These are phyloP conservation scores for Mesembrinibis cayennensis DNA, from an alignment of 2,113 vertebrate genomes.

Conservation along the genomic window DNA sequence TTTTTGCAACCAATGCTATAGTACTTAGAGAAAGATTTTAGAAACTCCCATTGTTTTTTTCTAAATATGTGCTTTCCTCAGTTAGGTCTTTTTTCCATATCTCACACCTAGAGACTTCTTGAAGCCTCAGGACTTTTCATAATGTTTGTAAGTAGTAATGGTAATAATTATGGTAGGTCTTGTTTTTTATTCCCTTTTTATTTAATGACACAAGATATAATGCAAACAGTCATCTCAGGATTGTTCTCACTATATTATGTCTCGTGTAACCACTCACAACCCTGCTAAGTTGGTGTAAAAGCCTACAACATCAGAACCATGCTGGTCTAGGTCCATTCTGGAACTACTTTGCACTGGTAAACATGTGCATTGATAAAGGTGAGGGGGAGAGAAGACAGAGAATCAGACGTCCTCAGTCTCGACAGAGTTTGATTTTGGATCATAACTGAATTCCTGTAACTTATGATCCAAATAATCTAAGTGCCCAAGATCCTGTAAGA, in stretches of 20 bases:
- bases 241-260: not conserved
- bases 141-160: not conserved
- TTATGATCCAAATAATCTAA: not conserved
- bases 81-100: not conserved
- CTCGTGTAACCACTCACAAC: not conserved
- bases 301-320: not conserved
- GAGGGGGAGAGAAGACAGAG: not conserved
- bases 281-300: not conserved
- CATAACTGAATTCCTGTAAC: not conserved
- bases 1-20: not conserved
- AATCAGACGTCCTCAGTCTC: not conserved
- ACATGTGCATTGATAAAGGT: fast-evolving
- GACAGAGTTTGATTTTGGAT: not conserved
- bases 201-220: not conserved
- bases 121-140: not conserved
- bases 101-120: not conserved
- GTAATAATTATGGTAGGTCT: not conserved
- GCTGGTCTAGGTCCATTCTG: not conserved
- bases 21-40: not conserved
- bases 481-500: not conserved
- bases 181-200: not conserved
- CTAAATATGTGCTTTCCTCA: not conserved
- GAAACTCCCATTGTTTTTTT: not conserved
- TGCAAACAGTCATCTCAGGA: not conserved
- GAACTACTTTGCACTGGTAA: not conserved